phyloP scores from a whole-genome alignment of 2,113 vertebrate species.

The Campylomormyrus numenius region DNA sequence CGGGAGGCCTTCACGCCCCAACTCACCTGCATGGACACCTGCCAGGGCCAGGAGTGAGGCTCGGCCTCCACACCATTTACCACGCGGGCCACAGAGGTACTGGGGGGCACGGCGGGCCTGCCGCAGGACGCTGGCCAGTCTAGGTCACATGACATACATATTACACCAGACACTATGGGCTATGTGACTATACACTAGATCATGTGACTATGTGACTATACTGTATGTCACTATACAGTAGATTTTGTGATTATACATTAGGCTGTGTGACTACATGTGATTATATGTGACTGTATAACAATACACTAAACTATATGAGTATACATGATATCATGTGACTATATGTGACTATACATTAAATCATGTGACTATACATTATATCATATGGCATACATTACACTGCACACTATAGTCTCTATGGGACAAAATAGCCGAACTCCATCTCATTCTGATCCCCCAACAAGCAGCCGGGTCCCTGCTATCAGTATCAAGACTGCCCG shows the following conservation, averaged over 20 bases:
- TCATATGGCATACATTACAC: not conserved
- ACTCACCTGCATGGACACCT: constrained; percentile 64
- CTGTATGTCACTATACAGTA: too few relatives aligned
- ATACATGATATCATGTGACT: too few relatives aligned
- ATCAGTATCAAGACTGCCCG: not conserved
- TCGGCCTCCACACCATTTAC: constrained; percentile 53
- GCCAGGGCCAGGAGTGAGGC: constrained; percentile 63
- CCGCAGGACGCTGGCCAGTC: constrained; percentile 56
- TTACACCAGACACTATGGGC: not conserved
- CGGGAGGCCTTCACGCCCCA: not conserved
- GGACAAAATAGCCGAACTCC: not conserved
- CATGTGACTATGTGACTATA: not conserved
- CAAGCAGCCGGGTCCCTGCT: not conserved
- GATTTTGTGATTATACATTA: not conserved
- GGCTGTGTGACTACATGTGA: too few relatives aligned
- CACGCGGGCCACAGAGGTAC: constrained; percentile 32
- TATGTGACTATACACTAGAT: not conserved
- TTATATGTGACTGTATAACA: too few relatives aligned
- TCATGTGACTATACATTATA: too few relatives aligned
- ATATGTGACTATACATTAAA: too few relatives aligned
- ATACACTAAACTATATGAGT: too few relatives aligned
- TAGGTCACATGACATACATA: not conserved
- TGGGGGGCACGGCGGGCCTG: constrained; percentile 44
- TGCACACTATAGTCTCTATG: not conserved
- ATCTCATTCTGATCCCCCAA: not conserved